Base-by-base conservation (phyloP, 2,888 invertebrate species). In the Andrena camellia region DNA sequence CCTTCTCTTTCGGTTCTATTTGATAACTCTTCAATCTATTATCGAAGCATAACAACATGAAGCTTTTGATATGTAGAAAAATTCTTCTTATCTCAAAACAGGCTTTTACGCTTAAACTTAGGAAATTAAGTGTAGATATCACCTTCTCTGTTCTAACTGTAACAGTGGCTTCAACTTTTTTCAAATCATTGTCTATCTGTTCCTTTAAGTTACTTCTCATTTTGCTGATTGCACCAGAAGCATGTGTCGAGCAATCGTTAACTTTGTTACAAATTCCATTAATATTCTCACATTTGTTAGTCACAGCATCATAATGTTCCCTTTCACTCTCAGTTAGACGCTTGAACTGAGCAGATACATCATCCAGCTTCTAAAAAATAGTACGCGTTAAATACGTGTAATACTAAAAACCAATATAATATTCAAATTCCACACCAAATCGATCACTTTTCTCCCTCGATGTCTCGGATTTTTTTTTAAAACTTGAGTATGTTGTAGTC, bases 21-120 rank as follows among this genome's bases (percentile, higher is more conserved):
- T 17, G 87, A 89, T 42, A 91, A 74, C 17, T 73, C 77, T 83
- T 89, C 91, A 73, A 91, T 93, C 86, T 89, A 26, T 31, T 17
- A 75, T 31, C 57, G 71, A 31, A 66, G 64, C 50, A 62, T 57
- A 42, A 60, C 62, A 73, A 31, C 7, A 54, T 50, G 48, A 23
- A 57, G 1, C 23, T 57, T 57, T 57, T 48, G 33, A 23, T 66
- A 13, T 48, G 42, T 8, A 31, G 6, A 20, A 57, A 33, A 60
- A 42, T 42, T n/a, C 20, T 5, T 20, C n/a, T 42, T 17, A 17
- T 57, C 23, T 23, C 3, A 10, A 13, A 57, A 23, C 8, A 23
- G 7, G 31, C 29, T 52, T 33, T 13, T 29, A 33, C 17, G 33
- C 4, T 52, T 42, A 31, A 26, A n/a, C 13, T 29, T 48, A 20